Base-by-base conservation (phyloP, 1,140 invertebrate genomes). In the Lepeophtheirus salmonis region DNA sequence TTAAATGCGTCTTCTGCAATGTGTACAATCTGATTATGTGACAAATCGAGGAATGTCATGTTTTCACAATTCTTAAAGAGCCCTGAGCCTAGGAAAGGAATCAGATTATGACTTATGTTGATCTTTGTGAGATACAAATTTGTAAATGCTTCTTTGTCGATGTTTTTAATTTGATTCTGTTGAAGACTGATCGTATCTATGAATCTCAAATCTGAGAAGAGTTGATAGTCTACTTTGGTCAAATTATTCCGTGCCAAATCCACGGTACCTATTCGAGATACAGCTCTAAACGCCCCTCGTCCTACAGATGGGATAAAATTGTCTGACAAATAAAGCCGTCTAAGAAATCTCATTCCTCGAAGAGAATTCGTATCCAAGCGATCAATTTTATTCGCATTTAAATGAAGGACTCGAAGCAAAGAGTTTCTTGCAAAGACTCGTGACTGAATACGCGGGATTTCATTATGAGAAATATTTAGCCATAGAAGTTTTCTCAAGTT, bases 1-100 rank as follows among this genome's bases (percentile, higher is more conserved):
- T 90, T 86, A 66, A 92, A 91, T 0, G 83, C 81, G 56, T 75
- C 77, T 20, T 76, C 78, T 0, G 76, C 73, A 22, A 92, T 80
- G 26, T 77, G 76, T 0, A 73, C 72, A 0, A 92, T 69, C 26
- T 78, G 77, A 68, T 94, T 94, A 67, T 86, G 72, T 2, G 86
- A 89, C 6, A 94, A 67, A 71, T 92, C 88, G 24, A 94, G 67
- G 0, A 80, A 63, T 0, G 87, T 88, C 26, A 94, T 84, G 67
- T 92, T 92, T 3, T 82, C 81, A 67, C 85, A 91, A 67, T 86
- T 89, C 67, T 83, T 78, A 70, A 94, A 91, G 0, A 87, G 79
- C 0, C 78, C 79, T 0, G 76, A 69, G 67, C 88, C 84, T 17
- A 94, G 83, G 51, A 75, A 81, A 0, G 72, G 72, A 13, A 94